Conservation (phyloP, 30 jellyfish, hydroid and myxozoan genomes). For the Aurelia coerulea region DNA sequence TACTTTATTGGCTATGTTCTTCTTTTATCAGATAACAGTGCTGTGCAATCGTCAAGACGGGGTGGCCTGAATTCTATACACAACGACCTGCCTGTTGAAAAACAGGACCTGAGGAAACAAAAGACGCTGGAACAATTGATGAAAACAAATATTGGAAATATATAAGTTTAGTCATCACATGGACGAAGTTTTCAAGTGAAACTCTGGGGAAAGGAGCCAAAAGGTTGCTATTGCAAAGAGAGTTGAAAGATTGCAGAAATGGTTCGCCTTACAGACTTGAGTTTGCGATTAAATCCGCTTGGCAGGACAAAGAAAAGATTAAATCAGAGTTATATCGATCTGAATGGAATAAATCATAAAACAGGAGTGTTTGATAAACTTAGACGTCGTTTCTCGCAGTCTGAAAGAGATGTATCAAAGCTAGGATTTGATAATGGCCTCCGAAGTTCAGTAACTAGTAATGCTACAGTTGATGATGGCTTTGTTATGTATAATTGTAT, state of each 20-base stretch:
- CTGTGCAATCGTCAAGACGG: too few relatives aligned
- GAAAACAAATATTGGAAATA: too few relatives aligned
- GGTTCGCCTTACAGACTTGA: slow-evolving; percentile 37
- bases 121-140: too few relatives aligned
- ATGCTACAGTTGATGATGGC: slow-evolving; percentile 16
- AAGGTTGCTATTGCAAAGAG: too few relatives aligned
- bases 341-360: slow-evolving; percentile 37
- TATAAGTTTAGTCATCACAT: too few relatives aligned
- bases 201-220: too few relatives aligned
- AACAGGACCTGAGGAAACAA: too few relatives aligned
- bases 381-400: slow-evolving; percentile 60
- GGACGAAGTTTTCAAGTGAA: too few relatives aligned
- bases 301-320: slow-evolving; percentile 48
- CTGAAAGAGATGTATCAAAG: slow-evolving; percentile 51
- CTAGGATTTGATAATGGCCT: neutral
- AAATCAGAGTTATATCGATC: slow-evolving; percentile 28
- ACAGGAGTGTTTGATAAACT: slow-evolving; percentile 31
- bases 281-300: slow-evolving; percentile 16
- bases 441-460: neutral
- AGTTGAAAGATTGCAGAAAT: neutral
- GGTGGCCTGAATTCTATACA: too few relatives aligned
- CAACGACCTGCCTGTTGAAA: too few relatives aligned
- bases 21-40: too few relatives aligned
- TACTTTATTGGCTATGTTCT: too few relatives aligned
- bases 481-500: slow-evolving; percentile 7